phyloP scores from a whole-genome alignment of 1,140 invertebrate genomes.

The Helicoverpa armigera region DNA sequence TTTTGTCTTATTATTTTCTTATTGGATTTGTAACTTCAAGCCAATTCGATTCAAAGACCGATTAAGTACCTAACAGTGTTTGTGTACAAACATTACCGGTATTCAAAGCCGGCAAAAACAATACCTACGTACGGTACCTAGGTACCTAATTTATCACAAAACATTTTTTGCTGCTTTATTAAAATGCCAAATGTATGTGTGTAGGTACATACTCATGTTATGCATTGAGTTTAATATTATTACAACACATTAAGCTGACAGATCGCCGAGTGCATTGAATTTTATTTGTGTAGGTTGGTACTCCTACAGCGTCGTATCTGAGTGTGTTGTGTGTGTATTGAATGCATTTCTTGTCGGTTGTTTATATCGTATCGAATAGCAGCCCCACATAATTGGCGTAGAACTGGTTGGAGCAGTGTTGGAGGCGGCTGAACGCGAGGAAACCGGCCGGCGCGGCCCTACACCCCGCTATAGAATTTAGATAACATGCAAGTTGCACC shows the following conservation, averaged over 20 bases:
- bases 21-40: constrained; percentile 1
- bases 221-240: constrained; percentile 24
- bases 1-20: constrained; percentile 23
- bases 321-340: constrained; percentile 57
- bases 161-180: too few relatives aligned
- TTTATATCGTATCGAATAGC: constrained; percentile 69
- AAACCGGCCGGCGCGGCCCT: constrained; percentile 63
- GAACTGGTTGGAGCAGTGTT: constrained; percentile 65
- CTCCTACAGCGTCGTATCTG: constrained; percentile 50
- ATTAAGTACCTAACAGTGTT: neutral
- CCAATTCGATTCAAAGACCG: neutral
- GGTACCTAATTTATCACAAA: too few relatives aligned
- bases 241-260: constrained; percentile 18
- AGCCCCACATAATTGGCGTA: constrained; percentile 69
- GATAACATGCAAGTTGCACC: constrained; percentile 52
- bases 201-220: neutral
- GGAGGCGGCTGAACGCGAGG: constrained; percentile 10
- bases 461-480: constrained; percentile 59
- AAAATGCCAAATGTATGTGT: neutral
- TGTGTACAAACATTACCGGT: constrained; percentile 26
- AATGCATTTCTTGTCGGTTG: constrained; percentile 69
- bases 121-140: neutral
- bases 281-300: constrained; percentile 44
- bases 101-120: constrained; percentile 2
- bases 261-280: constrained; percentile 32